Base-by-base conservation (phyloP, 1,140 invertebrate genomes). In the Zaprionus capensis region DNA sequence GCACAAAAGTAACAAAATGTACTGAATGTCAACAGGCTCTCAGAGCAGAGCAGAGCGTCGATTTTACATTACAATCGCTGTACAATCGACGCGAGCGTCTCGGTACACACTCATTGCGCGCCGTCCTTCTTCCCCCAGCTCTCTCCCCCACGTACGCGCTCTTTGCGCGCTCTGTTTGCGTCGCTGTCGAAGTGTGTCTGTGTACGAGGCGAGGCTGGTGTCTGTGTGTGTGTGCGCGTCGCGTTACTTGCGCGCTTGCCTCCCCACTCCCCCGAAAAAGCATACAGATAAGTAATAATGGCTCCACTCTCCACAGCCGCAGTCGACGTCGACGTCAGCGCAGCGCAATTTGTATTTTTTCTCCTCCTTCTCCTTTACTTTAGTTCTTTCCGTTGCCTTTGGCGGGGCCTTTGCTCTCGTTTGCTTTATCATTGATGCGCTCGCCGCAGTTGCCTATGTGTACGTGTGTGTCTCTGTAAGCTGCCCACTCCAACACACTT, bases 1-100 rank as follows among this genome's bases (percentile, higher is more conserved):
- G 87, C 87, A 84, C 80, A 91, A 91, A 91, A 92, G 91, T 92
- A 92, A 92, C 91, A 91, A 85, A 90, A 86, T 92, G 91, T 92
- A 92, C 91, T 92, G 91, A 91, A 91, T 80, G 86, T 71, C 76
- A 91, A 82, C 91, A 92, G 91, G 91, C 77, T 88, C 78, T 5
- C 91, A 92, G 91, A 71, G 64, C 53, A 6, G 58, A 57, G 68
- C 36, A 91, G 80, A 53, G 70, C 73, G 59, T 73, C 76, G 81
- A 91, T 87, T 92, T 92, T 91, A 92, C 91, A 91, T 90, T 90
- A 90, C 79, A 78, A 72, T 81, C 77, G 73, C 65, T 79, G 76
- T 76, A 71, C 75, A 71, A 70, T 74, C 72, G 72, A 74, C 66
- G 53, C 63, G 70, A 70, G 71, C 31, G 76, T 78, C 81, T 87